Evolutionary conservation across 2,888 invertebrate genomes (phyloP), one percentile per base, ranked within the genome.

Genomic region (Drosophila eohydei): DNA sequence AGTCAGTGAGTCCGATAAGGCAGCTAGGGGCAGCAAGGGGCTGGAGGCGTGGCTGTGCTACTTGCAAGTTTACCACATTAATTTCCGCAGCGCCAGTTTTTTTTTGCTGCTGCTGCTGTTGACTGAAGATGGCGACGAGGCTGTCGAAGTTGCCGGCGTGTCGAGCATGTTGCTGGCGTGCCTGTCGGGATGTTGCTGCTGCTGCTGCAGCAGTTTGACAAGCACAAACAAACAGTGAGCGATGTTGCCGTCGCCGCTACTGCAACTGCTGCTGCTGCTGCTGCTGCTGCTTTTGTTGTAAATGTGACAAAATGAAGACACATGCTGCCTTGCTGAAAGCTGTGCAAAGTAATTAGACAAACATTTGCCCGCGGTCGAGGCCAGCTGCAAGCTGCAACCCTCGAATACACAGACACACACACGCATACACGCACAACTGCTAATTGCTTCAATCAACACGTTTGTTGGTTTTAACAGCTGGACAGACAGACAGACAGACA

Each of bases 401-500:
- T 60, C 76, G 62, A 51, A 63, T 48, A 54, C 50, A 21, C 21
- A 21, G 21, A 21, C 21, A 21, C 21, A 56, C 30, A 52, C 34
- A 58, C 48, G 4, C 36, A 38, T 14, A 50, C 50, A 51, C 21
- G 14, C 50, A 38, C 55, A 43, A 57, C 61, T 88, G 89, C 87
- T 90, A 90, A 90, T 90, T 90, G 91, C 89, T 85, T 87, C 91
- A 87, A 91, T 91, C 91, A 91, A 90, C 90, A 91, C 89, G 78
- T 68, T 64, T 77, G 77, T 71, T 74, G 40, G 40, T 58, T 74
- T 74, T 74, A 79, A 66, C 75, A 73, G 61, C 74, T 73, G 43
- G 51, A 60, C 52, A 2, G 48, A 54, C 46, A 46, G 34, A 30
- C 8, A 8, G 38, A 48, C 34, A 40, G 46, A n/a, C 60, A 32